Conservation (phyloP, 2,888 invertebrate species). For the Caenorhabditis sp. region DNA sequence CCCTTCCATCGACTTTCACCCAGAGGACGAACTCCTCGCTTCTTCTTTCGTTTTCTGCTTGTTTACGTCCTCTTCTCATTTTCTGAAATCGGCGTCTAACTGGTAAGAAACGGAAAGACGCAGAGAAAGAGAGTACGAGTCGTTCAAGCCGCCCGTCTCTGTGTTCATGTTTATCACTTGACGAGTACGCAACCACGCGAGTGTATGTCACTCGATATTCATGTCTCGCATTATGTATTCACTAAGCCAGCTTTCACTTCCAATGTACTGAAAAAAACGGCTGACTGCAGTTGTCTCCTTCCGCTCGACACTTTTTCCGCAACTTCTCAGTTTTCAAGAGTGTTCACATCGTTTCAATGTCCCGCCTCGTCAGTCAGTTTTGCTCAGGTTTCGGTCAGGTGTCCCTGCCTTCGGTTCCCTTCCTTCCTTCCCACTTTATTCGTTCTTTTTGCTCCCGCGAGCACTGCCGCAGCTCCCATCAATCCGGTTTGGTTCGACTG, state of each 20-base stretch:
- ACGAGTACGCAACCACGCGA: background rate
- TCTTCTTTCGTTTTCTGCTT: conserved; percentile 13
- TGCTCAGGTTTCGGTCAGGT: conserved; percentile 19
- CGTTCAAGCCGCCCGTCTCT: conserved; percentile 42
- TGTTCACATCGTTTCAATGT: too few relatives aligned
- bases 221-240: too few relatives aligned
- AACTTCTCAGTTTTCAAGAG: too few relatives aligned
- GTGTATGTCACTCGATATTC: background rate
- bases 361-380: background rate
- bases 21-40: conserved; percentile 4
- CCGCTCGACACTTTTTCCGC: too few relatives aligned
- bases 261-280: too few relatives aligned
- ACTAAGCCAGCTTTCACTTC: too few relatives aligned
- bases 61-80: too few relatives aligned
- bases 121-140: conserved; percentile 30
- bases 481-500: conserved; percentile 14
- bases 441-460: background rate
- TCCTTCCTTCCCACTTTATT: conserved; percentile 19
- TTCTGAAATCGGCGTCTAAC: conserved; percentile 1
- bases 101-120: background rate
- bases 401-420: conserved; percentile 10
- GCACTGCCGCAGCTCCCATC: conserved; percentile 1
- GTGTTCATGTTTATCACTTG: conserved; percentile 33
- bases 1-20: background rate
- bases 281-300: too few relatives aligned